Percentiles rank a stretch among this genome's conserved stretches.
Conservation (phyloP, 2,888 invertebrate genomes). For the Eledone cirrhosa region DNA sequence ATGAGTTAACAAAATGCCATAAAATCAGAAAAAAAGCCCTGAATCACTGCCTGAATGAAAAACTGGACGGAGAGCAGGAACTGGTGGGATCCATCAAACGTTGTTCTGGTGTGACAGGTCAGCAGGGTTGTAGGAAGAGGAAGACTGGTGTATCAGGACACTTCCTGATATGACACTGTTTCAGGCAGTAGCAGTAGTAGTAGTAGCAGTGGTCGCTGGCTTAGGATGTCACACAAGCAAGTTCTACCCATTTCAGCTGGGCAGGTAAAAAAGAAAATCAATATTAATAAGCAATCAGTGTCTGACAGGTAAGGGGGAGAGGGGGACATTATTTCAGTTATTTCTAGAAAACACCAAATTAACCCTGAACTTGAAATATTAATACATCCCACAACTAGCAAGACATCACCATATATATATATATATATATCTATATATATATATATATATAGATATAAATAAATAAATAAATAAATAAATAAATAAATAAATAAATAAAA, state of each 20-base stretch:
- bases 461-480: no score
- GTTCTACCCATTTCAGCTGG: constrained; percentile 64
- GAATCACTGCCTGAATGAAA: constrained; percentile 8
- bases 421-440: no score
- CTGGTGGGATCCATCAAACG: not conserved
- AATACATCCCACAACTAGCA: no score
- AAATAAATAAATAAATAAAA: no score
- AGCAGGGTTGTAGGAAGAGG: not conserved
- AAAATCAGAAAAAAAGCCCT: constrained; percentile 1
- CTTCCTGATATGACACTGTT: constrained; percentile 17
- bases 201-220: constrained; percentile 2
- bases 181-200: not conserved
- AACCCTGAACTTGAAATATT: no score
- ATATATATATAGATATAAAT: no score
- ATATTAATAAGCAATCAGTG: constrained; percentile 11
- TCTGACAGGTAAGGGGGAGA: no score
- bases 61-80: not conserved
- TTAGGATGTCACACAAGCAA: constrained; percentile 32
- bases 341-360: no score
- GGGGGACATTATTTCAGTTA: no score
- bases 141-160: constrained; percentile 1
- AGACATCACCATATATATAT: no score
- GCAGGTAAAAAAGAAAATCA: constrained; percentile 61
- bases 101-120: not conserved
- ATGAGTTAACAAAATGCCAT: constrained; percentile 20